phyloP scores from a whole-genome alignment of 2,888 invertebrate genomes.

The Epirrhoe alternata region DNA sequence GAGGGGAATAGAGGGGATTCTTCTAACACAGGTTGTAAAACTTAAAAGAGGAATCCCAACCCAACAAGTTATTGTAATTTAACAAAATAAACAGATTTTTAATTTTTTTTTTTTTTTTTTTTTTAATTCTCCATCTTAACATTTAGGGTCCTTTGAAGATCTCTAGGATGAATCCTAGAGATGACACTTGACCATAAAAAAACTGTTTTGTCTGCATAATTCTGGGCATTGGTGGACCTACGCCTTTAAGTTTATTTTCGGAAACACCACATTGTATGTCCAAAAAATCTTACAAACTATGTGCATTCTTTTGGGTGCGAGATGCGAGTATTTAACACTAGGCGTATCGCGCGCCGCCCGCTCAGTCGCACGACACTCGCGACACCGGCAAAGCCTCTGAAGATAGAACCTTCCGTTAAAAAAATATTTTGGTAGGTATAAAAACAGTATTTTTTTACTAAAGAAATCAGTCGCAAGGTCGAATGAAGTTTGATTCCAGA shows the following conservation, averaged over 20 bases:
- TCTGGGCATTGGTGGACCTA: not conserved
- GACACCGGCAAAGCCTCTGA: constrained; percentile 63
- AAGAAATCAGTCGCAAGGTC: constrained; percentile 37
- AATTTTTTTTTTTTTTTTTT: too few relatives aligned
- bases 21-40: too few relatives aligned
- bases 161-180: not conserved
- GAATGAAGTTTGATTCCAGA: not conserved
- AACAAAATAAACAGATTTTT: too few relatives aligned
- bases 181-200: not conserved
- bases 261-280: constrained; percentile 16
- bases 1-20: too few relatives aligned
- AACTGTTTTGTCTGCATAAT: not conserved
- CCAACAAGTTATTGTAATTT: too few relatives aligned
- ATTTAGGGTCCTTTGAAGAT: not conserved
- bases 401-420: constrained; percentile 48
- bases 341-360: constrained; percentile 68
- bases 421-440: constrained; percentile 46
- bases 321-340: constrained; percentile 80
- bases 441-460: constrained; percentile 37
- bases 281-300: constrained; percentile 58
- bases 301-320: constrained; percentile 67
- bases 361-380: constrained; percentile 72
- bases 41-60: too few relatives aligned
- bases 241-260: not conserved
- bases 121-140: not conserved